Evolutionary conservation across 2,113 vertebrate species (phyloP), one percentile per base, ranked within the genome.

Genomic region (Ursus arctos): DNA sequence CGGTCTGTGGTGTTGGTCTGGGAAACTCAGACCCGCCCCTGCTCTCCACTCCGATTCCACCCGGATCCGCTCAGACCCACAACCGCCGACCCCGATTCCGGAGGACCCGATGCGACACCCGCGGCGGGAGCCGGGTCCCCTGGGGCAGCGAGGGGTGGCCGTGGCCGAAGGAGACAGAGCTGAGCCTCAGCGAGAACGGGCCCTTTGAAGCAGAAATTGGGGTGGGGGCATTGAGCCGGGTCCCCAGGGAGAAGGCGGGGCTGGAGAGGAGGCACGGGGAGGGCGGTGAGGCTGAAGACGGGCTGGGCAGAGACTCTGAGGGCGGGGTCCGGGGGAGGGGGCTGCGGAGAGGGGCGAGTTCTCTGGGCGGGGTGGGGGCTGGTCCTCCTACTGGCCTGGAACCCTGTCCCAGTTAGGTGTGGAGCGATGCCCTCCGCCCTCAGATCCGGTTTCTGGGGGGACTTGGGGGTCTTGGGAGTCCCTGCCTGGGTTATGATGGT

Each of bases 221-320:
- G 77, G 61, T 26, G 15, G 26, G 77, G 77, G 69, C 36, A 28
- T 51, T 4, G 76, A 72, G 69, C 43, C 14, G 1, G 8, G 86
- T 49, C 10, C 31, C 71, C 5, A 0, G 11, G 24, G 57, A 79
- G n/a, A 36, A 33, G 19, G 92, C 33, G 2, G 19, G 59, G n/a
- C 71, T 12, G 36, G 22, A 7, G 7, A 31, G 13, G 80, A 79
- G 59, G 65, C 55, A 6, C 40, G 4, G 43, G 36, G 36, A 36
- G 0, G 7, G 40, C 40, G 9, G 18, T 2, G 26, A 33, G 72
- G 40, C 24, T 8, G 19, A 51, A 40, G 26, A 6, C 0, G 1
- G 13, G 8, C 36, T 4, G 12, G 65, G 51, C 7, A 7, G 63
- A 19, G 72, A 21, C 21, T 24, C 51, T 2, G 51, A 59, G 79